Evolutionary conservation across 1,140 invertebrate species (phyloP).

Genomic region (Chymomyza costata): DNA sequence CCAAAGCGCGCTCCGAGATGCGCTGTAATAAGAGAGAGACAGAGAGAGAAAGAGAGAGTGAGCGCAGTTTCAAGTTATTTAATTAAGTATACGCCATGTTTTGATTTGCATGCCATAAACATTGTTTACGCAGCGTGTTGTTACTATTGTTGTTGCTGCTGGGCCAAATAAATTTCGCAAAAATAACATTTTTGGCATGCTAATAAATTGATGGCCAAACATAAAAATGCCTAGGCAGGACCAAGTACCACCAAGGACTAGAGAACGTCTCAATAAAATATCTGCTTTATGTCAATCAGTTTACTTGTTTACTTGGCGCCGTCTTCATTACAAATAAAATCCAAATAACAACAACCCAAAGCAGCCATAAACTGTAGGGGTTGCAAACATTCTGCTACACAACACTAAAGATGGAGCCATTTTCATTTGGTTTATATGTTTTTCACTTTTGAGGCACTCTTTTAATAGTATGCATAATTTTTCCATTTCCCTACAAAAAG

Average conservation of each 20-base stretch:
- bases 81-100: too few relatives aligned
- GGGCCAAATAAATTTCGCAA: too few relatives aligned
- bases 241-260: slow-evolving; percentile 66
- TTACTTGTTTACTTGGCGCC: too few relatives aligned
- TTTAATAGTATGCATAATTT: slow-evolving; percentile 73
- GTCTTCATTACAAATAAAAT: slow-evolving; percentile 46
- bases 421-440: too few relatives aligned
- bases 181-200: slow-evolving; percentile 28
- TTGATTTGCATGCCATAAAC: too few relatives aligned
- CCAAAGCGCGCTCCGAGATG: slow-evolving; percentile 83
- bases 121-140: too few relatives aligned
- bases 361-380: slow-evolving; percentile 15
- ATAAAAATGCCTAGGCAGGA: slow-evolving; percentile 41
- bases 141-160: too few relatives aligned
- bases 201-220: slow-evolving; percentile 54
- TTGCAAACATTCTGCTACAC: not conserved
- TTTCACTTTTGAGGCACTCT: slow-evolving; percentile 7
- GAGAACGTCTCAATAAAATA: slow-evolving; percentile 57
- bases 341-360: slow-evolving; percentile 27
- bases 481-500: slow-evolving; percentile 63
- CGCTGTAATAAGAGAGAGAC: slow-evolving; percentile 65
- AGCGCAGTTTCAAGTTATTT: too few relatives aligned
- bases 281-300: slow-evolving; percentile 63
- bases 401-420: not conserved
- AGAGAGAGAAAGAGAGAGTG: too few relatives aligned